Evolutionary conservation across 2,888 invertebrate species (phyloP).

Genomic region (Hoplodrina ambigua): DNA sequence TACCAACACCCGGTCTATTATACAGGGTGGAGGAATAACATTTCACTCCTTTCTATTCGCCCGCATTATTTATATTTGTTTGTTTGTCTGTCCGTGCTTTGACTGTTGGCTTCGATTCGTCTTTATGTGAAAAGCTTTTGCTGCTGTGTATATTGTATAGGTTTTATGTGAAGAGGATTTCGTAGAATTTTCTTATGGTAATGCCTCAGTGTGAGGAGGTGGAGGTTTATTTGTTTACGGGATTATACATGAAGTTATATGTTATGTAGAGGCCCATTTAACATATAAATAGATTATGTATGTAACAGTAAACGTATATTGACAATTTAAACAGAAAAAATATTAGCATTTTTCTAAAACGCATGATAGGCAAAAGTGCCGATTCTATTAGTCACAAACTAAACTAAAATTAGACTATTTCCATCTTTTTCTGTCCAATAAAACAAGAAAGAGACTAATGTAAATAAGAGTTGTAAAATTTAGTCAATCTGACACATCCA

Average conservation of each 20-base stretch:
- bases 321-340: no score
- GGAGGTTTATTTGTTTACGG: neutral
- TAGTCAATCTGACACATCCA: no score
- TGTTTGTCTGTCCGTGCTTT: conserved; percentile 70
- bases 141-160: conserved; percentile 13
- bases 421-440: no score
- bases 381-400: no score
- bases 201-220: neutral
- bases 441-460: no score
- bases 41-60: conserved; percentile 79
- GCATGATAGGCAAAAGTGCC: no score
- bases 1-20: conserved; percentile 72
- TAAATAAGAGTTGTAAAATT: no score
- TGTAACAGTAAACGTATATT: no score
- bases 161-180: conserved; percentile 23
- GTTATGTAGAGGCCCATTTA: no score
- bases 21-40: conserved; percentile 78
- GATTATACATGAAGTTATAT: neutral
- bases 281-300: no score
- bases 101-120: conserved; percentile 48
- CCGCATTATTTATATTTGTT: conserved; percentile 78
- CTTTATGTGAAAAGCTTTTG: conserved; percentile 47
- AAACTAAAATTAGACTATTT: no score
- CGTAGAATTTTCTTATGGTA: conserved; percentile 19
- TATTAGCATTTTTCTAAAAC: no score